A percentile compares a stretch with the other conserved stretches of the same genome.
These are phyloP conservation scores for Dendronephthya gigantea DNA, from an alignment of 64 coral and sea anemone species.

Conservation along the genomic window DNA sequence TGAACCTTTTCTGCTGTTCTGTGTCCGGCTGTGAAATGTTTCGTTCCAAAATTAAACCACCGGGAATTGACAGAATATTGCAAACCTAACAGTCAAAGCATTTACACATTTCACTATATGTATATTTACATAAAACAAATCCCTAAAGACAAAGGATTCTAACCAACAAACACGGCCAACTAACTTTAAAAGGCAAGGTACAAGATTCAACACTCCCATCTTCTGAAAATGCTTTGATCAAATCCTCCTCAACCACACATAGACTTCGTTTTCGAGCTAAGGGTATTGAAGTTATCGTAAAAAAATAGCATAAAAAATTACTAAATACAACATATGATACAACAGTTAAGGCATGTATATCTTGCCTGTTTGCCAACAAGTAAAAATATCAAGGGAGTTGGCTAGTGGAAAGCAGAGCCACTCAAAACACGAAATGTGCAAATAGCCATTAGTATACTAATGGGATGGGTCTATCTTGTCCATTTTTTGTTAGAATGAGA, in stretches of 20 bases:
- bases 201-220: not conserved
- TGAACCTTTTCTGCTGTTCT: not conserved
- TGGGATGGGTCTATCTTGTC: too few relatives aligned
- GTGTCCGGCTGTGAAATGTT: not conserved
- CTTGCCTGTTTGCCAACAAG: too few relatives aligned
- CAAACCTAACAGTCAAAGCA: not conserved
- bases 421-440: too few relatives aligned
- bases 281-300: not conserved
- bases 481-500: too few relatives aligned
- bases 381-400: too few relatives aligned
- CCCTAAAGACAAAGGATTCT: too few relatives aligned
- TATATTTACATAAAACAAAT: too few relatives aligned
- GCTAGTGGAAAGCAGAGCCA: too few relatives aligned
- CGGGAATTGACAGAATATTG: not conserved
- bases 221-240: not conserved
- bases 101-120: not conserved
- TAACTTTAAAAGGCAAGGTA: not conserved
- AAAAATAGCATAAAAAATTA: not conserved
- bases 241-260: not conserved
- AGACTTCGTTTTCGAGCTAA: not conserved
- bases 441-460: too few relatives aligned
- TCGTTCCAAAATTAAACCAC: slow-evolving; percentile 2
- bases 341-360: too few relatives aligned
- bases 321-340: too few relatives aligned
- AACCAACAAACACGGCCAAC: not conserved